Evolutionary conservation across 2,888 invertebrate species (phyloP).

Genomic region (Noctuana brunneofusca): DNA sequence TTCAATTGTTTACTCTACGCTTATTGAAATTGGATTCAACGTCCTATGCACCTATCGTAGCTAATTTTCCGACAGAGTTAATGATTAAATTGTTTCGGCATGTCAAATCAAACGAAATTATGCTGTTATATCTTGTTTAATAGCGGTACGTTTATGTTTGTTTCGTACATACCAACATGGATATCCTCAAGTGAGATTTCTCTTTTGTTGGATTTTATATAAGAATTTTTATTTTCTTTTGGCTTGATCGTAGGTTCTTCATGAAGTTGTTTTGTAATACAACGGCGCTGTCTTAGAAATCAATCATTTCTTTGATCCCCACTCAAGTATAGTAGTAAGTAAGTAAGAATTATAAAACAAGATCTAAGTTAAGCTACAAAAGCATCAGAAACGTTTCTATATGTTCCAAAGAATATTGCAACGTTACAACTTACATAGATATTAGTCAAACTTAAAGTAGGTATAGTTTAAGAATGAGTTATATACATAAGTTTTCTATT

Average conservation of each 20-base stretch:
- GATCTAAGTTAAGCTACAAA: too few relatives aligned
- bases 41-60: slow-evolving; percentile 38
- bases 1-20: slow-evolving; percentile 51
- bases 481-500: too few relatives aligned
- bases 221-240: slow-evolving; percentile 34
- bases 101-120: slow-evolving; percentile 82
- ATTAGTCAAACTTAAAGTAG: too few relatives aligned
- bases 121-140: slow-evolving; percentile 82
- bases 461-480: too few relatives aligned
- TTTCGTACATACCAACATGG: slow-evolving; percentile 64
- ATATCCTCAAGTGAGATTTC: slow-evolving; percentile 64
- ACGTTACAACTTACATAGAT: too few relatives aligned
- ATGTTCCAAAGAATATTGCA: too few relatives aligned
- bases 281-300: too few relatives aligned
- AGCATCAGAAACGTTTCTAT: too few relatives aligned
- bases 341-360: too few relatives aligned
- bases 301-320: too few relatives aligned
- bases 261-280: not conserved
- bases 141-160: slow-evolving; percentile 70
- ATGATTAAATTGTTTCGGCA: slow-evolving; percentile 83
- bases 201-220: slow-evolving; percentile 58
- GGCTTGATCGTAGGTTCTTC: not conserved
- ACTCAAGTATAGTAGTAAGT: too few relatives aligned
- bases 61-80: slow-evolving; percentile 74
- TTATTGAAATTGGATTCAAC: slow-evolving; percentile 44